Evolutionary conservation across 1,140 invertebrate species (phyloP), one percentile per base, ranked within the genome.

Genomic region (Eueides isabella): DNA sequence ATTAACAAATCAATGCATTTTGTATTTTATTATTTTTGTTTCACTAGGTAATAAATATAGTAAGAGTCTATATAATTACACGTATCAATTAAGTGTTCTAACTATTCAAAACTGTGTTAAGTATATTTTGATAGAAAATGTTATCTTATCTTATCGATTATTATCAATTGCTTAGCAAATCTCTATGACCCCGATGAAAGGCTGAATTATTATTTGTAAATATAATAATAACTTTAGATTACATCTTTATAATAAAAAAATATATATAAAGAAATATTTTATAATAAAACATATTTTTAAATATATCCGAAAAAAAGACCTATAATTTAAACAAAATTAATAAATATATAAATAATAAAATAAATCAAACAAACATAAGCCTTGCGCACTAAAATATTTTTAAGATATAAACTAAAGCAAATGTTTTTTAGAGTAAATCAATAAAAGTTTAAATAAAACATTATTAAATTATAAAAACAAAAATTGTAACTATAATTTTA

Each of bases 71-170:
- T 38, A 38, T 16, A 38, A 38, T 26, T 55, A 5, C 4, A 23
- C 26, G 48, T 55, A 9, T 55, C 19, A 19, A 55, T n/a, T 26
- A 55, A 55, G 11, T 12, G 6, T 55, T 55, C 11, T n/a, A 55
- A 55, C 26, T 55, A 11, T 26, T 55, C 11, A 23, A 26, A 55
- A 55, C 19, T 55, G 48, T 55, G 23, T 55, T 55, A 55, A 55
- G 48, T 55, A 44, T 31, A 33, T 61, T 74, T 28, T 67, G 26
- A 65, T 41, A 69, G 67, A 44, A 69, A 67, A 61, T 67, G 26
- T 48, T 80, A 83, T 86, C 79, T 86, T 79, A 86, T 86, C 85
- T 83, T 81, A 82, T 80, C 78, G 65, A 78, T 76, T 79, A 80
- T 76, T 79, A 78, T 78, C 70, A 69, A 76, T 72, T 68, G 66